These are phyloP conservation scores for Hedychridium roseum DNA, from an alignment of 2,888 invertebrate genomes.

Conservation along the genomic window DNA sequence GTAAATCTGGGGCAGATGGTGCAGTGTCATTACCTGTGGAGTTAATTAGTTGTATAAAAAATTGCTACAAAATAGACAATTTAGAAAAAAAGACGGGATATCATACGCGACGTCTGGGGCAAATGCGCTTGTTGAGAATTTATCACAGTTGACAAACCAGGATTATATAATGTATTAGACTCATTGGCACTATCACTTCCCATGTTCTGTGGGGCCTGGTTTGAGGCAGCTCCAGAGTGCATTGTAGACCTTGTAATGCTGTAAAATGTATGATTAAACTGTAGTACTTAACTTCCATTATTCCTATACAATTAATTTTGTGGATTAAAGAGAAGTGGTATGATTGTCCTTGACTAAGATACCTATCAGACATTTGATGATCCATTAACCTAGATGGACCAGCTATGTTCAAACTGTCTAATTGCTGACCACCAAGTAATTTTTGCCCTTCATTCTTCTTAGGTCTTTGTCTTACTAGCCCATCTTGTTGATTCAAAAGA, in stretches of 20 bases:
- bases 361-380: constrained; percentile 54
- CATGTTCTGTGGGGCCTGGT: constrained; percentile 32
- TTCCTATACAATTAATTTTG: too few species aligned
- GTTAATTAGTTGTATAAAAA: neutral
- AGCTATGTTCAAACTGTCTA: constrained; percentile 46
- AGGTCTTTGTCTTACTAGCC: constrained; percentile 34
- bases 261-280: constrained; percentile 24
- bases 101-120: constrained; percentile 44
- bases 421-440: constrained; percentile 34
- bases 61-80: neutral
- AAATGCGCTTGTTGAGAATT: constrained; percentile 41
- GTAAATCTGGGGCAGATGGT: constrained; percentile 76
- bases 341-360: too few species aligned
- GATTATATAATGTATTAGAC: constrained; percentile 33
- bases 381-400: constrained; percentile 57
- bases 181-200: constrained; percentile 36
- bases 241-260: constrained; percentile 46
- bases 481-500: constrained; percentile 37
- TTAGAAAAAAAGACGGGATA: neutral
- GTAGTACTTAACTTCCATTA: too few species aligned
- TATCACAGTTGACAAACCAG: constrained; percentile 40
- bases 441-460: constrained; percentile 41
- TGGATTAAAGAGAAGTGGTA: too few species aligned
- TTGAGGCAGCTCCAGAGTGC: constrained; percentile 31
- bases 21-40: constrained; percentile 59